Evolutionary conservation across 2,888 invertebrate genomes (phyloP), one percentile per base, ranked within the genome.

Genomic region (Drosophila histrio): DNA sequence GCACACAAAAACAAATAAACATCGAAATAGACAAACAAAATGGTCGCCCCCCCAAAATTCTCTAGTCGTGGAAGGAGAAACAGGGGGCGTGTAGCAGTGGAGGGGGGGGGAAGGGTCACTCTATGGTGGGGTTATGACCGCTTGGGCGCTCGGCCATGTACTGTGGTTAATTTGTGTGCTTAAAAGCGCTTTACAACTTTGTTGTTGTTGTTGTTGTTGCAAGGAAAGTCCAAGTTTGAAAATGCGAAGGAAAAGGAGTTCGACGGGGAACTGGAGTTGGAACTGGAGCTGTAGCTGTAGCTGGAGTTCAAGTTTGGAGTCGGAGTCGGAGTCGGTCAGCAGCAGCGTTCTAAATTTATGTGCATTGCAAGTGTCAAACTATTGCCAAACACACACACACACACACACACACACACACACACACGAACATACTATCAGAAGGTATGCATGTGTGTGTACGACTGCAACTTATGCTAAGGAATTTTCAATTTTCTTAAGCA

Each of bases 91-190:
- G 2, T 6, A 19, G 21, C 11, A 0, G 9, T 6, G 13, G 34
- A 36, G 53, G 19, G 30, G 26, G 41, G 15, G 15, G 50, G 1
- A 21, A 34, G n/a, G 41, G 34, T 36, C 44, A 17, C 41, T 17
- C 38, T 38, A 21, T 36, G 39, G 39, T 38, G 52, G 28, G 39
- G 50, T 39, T 69, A 62, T 67, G 72, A 77, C 74, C 72, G 77
- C 69, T 69, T 70, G 77, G 74, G 64, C 73, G 75, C 78, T 75
- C 75, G 75, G 68, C 82, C 82, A 87, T 89, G 88, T 80, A 73
- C 88, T 87, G 89, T 85, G 84, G 89, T 89, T 88, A 90, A 90
- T 90, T 90, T 90, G 91, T 90, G 90, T 89, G 90, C 90, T 90
- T 87, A 89, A 90, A 89, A 89, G 90, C 88, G 79, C 89, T 88